phyloP scores from a whole-genome alignment of 2,797 vertebrate genomes.

The Natrix natrix region DNA sequence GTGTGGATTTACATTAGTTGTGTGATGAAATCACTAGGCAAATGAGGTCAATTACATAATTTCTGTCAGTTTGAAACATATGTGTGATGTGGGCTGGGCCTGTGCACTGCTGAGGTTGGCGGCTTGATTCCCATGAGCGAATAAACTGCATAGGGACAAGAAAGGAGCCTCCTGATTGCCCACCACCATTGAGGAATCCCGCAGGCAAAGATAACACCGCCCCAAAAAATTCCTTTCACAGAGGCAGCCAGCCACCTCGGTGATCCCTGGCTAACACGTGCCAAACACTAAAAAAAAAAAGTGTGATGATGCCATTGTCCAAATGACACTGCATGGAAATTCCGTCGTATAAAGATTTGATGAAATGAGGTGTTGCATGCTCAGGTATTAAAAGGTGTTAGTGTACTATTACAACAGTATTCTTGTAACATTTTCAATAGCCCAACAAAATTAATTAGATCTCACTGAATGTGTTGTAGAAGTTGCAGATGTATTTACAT shows the following conservation, averaged over 20 bases:
- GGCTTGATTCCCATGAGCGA: no score
- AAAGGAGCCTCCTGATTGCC: no score
- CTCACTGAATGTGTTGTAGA: not conserved
- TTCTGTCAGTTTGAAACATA: not conserved
- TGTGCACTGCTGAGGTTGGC: no score
- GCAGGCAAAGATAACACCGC: no score
- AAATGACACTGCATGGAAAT: not conserved
- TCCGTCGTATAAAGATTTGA: not conserved
- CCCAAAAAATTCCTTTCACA: no score
- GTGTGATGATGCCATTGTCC: not conserved
- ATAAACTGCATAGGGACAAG: no score
- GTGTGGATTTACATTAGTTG: not conserved
- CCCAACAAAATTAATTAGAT: not conserved
- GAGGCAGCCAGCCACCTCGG: no score
- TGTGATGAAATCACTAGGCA: not conserved
- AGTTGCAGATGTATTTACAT: not conserved
- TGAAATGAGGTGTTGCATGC: not conserved
- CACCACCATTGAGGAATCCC: no score
- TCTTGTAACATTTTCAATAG: not conserved
- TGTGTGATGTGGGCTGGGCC: not conserved
- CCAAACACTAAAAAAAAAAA: no score
- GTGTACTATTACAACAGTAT: not conserved
- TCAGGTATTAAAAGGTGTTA: not conserved
- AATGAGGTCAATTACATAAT: not conserved
- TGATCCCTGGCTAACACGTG: no score